Evolutionary conservation across 2,888 invertebrate species (phyloP).

Genomic region (Drosophila cyrtoloma): DNA sequence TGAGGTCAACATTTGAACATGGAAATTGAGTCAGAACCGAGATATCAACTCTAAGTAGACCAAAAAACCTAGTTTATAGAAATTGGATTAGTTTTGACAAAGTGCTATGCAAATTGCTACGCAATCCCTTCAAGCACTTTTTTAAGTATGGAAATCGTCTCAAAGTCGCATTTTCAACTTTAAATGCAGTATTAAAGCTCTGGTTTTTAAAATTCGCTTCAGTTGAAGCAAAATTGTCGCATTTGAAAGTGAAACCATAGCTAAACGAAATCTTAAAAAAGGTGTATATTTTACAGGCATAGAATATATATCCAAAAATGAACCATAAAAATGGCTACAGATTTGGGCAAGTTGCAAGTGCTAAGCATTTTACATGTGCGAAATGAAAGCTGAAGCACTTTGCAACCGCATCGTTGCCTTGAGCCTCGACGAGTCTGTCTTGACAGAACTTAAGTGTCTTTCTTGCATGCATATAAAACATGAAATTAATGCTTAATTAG

Average conservation of each 20-base stretch:
- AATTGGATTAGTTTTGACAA: neutral
- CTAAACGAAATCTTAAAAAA: neutral
- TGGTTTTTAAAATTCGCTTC: neutral
- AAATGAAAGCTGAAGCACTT: neutral
- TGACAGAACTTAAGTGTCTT: constrained; percentile 19
- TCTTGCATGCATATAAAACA: constrained; percentile 71
- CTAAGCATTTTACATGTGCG: neutral
- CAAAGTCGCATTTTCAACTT: neutral
- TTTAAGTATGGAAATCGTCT: neutral
- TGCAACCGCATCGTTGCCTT: neutral
- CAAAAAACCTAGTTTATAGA: fast-evolving
- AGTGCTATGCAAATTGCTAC: neutral
- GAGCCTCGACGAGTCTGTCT: constrained; percentile 21
- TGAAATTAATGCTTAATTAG: constrained; percentile 77
- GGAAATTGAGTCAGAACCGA: neutral
- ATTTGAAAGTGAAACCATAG: neutral
- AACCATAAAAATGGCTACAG: neutral
- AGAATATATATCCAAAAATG: neutral
- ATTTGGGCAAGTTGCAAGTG: neutral
- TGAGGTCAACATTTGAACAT: too few relatives aligned
- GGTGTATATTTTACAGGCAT: neutral
- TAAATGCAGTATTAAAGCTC: neutral
- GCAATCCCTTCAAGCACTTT: neutral
- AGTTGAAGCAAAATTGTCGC: neutral
- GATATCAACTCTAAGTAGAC: neutral